These are phyloP conservation scores for Potamilus streckersoni DNA, from an alignment of 1,140 invertebrate genomes.

Conservation along the genomic window DNA sequence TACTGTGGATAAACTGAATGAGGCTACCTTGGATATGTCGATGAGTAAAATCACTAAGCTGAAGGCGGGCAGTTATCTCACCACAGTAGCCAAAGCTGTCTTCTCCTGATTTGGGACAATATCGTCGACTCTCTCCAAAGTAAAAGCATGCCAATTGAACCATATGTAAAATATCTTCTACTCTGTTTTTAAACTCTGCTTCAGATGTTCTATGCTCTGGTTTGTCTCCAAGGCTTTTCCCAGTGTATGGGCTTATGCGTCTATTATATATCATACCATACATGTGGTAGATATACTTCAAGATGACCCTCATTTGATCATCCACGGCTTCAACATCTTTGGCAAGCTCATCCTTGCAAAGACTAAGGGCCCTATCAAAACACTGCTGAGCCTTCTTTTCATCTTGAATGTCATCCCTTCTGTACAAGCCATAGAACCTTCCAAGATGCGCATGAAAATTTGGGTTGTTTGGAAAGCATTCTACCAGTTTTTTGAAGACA, in stretches of 20 bases:
- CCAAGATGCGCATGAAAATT: constrained; percentile 42
- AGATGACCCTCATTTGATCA: constrained; percentile 8
- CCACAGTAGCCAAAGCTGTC: constrained; percentile 24
- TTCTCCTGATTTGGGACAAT: constrained; percentile 13
- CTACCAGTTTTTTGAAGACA: constrained; percentile 26
- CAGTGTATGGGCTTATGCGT: constrained; percentile 21
- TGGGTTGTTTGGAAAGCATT: constrained; percentile 34
- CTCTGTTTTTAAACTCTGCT: constrained; percentile 4
- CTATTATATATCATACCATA: constrained; percentile 30
- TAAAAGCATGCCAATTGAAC: constrained; percentile 23
- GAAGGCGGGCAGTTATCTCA: constrained; percentile 32
- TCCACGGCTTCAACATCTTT: constrained; percentile 7
- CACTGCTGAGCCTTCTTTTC: constrained; percentile 30
- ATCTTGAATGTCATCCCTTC: constrained; percentile 24
- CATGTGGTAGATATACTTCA: constrained; percentile 41
- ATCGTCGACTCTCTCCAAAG: constrained; percentile 18
- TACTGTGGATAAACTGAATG: constrained; percentile 2
- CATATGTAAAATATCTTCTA: constrained; percentile 9
- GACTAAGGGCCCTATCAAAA: constrained; percentile 28
- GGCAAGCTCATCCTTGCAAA: constrained; percentile 14
- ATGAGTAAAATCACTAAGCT: constrained; percentile 27
- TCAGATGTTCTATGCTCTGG: background rate
- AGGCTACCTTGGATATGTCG: constrained; percentile 7
- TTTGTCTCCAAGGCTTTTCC: constrained; percentile 17
- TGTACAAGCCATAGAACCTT: constrained; percentile 32